These are phyloP conservation scores for Syrphus vitripennis DNA, from an alignment of 2,888 invertebrate species.

Conservation along the genomic window DNA sequence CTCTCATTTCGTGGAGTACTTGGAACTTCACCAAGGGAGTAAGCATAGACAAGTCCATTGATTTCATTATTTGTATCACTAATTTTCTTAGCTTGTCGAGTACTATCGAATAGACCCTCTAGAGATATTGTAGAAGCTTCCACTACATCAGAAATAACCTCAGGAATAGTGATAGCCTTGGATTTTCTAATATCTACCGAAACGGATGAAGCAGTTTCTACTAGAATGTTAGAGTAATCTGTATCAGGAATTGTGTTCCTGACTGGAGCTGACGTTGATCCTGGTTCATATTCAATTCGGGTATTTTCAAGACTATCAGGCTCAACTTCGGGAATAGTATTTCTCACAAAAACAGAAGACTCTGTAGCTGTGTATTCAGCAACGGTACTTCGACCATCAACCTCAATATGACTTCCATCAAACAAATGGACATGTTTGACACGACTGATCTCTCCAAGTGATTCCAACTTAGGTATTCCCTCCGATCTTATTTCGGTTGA, in stretches of 20 bases:
- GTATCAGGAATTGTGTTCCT: conserved; percentile 65
- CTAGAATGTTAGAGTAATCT: conserved; percentile 25
- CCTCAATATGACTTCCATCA: conserved; percentile 79
- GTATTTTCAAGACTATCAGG: conserved; percentile 63
- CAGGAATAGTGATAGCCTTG: conserved; percentile 77
- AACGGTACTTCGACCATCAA: conserved; percentile 81
- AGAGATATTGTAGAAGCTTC: conserved; percentile 87
- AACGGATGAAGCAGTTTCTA: conserved; percentile 2
- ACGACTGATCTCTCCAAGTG: conserved; percentile 87
- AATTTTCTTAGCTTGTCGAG: conserved; percentile 78
- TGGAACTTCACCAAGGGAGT: conserved; percentile 78
- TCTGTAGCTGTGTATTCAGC: conserved; percentile 80
- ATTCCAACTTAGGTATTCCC: conserved; percentile 84
- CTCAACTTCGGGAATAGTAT: conserved; percentile 74
- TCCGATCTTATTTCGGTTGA: conserved; percentile 83
- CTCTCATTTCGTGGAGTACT: conserved; percentile 76
- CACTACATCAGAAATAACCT: conserved; percentile 78
- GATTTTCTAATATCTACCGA: conserved; percentile 32
- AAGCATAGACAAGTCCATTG: conserved; percentile 80
- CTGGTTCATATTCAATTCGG: conserved; percentile 47
- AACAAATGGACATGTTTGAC: conserved; percentile 87
- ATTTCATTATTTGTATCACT: conserved; percentile 68
- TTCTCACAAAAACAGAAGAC: conserved; percentile 75
- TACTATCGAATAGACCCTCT: conserved; percentile 85
- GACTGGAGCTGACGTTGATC: conserved; percentile 48